Evolutionary conservation across 2,113 vertebrate species (phyloP).

Genomic region (Synchiropus splendidus): DNA sequence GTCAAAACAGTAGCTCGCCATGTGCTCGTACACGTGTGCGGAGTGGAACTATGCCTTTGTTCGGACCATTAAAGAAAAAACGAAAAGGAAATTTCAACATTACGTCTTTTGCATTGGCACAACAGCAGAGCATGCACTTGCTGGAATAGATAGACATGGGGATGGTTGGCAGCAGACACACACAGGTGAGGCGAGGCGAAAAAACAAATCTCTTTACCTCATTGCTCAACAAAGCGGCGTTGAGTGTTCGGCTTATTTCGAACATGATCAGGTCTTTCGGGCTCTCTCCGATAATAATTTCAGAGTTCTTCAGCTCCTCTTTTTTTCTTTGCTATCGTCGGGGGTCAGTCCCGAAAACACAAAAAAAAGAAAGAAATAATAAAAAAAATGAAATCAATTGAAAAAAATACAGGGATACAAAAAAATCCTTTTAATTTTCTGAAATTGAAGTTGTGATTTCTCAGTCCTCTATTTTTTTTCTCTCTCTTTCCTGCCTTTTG

Average conservation of each 20-base stretch:
- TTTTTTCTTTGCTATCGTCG: constrained; percentile 32
- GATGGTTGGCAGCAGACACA: constrained; percentile 63
- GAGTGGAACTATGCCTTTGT: constrained; percentile 35
- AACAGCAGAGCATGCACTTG: constrained; percentile 43
- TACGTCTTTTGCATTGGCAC: constrained; percentile 44
- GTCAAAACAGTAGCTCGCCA: constrained; percentile 31
- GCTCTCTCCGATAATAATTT: constrained; percentile 40
- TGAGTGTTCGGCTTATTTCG: constrained; percentile 99
- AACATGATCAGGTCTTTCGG: constrained; percentile 84
- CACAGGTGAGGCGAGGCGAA: constrained; percentile 34
- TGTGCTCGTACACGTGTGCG: constrained; percentile 40
- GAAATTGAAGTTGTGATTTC: constrained; percentile 51
- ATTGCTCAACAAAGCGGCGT: constrained; percentile 99
- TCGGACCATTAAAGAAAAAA: constrained; percentile 35
- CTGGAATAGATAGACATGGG: constrained; percentile 40
- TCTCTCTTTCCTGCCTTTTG: constrained; percentile 39
- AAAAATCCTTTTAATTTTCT: constrained; percentile 61
- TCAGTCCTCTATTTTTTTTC: constrained; percentile 39
- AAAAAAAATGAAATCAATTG: constrained; percentile 43
- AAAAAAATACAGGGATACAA: constrained; percentile 36
- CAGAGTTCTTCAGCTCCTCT: constrained; percentile 51
- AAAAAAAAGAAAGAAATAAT: constrained; percentile 32
- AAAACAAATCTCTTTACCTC: constrained; percentile 81
- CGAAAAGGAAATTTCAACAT: constrained; percentile 39
- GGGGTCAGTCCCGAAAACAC: constrained; percentile 59